A percentile compares a stretch with the other conserved stretches of the same genome.
These are phyloP conservation scores for Ursus arctos DNA, from an alignment of 2,113 vertebrate genomes.

Conservation along the genomic window DNA sequence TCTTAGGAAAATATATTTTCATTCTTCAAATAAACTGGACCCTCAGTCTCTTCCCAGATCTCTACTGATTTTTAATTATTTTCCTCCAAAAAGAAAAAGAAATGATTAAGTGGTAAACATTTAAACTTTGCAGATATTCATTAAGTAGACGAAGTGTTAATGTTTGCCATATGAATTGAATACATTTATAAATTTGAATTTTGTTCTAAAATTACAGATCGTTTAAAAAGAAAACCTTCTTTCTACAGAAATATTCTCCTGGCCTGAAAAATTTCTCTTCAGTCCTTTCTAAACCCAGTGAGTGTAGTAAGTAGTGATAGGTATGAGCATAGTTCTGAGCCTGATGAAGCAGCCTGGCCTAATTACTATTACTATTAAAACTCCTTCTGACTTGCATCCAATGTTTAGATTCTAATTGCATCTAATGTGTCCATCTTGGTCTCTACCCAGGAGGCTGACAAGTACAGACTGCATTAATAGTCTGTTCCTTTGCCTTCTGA, in stretches of 20 bases:
- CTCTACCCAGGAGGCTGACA: background rate
- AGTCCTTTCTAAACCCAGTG: background rate
- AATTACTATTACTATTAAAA: background rate
- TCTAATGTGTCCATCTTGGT: background rate
- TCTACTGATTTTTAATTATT: background rate
- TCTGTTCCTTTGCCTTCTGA: background rate
- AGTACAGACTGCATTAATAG: background rate
- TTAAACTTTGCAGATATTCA: background rate
- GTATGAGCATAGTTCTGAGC: background rate
- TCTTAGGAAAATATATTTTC: background rate
- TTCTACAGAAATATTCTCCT: background rate
- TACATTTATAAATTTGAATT: constrained; percentile 15
- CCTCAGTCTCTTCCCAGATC: background rate
- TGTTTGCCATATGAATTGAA: background rate
- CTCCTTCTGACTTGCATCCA: background rate
- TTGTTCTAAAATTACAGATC: background rate
- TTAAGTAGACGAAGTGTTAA: background rate
- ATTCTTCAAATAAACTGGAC: background rate
- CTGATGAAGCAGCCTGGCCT: background rate
- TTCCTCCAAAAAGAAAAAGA: background rate
- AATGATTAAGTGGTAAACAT: background rate
- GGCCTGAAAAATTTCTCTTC: background rate
- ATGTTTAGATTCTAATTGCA: background rate
- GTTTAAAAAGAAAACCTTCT: background rate
- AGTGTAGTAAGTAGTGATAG: background rate